These are phyloP conservation scores for Numida meleagris DNA, from an alignment of 2,113 vertebrate genomes.

Conservation along the genomic window DNA sequence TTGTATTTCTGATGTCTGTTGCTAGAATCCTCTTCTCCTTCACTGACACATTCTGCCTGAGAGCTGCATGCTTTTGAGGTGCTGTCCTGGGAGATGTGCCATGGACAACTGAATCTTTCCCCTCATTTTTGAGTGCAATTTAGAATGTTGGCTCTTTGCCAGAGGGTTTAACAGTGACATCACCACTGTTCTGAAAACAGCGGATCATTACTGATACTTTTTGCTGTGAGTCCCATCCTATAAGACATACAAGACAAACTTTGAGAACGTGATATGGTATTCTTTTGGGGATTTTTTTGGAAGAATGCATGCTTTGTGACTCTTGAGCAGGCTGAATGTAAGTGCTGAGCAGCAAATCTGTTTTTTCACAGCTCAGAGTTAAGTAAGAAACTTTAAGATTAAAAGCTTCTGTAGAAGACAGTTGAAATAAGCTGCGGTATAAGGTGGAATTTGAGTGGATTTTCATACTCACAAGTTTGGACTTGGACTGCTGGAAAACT, in stretches of 20 bases:
- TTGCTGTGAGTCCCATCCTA: neutral
- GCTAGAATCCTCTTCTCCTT: neutral
- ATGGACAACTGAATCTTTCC: rapidly evolving
- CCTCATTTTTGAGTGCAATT: rapidly evolving
- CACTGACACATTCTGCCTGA: neutral
- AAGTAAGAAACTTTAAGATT: neutral
- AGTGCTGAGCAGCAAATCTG: neutral
- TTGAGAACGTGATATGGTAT: neutral
- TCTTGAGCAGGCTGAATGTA: neutral
- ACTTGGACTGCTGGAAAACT: neutral
- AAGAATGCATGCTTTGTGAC: neutral
- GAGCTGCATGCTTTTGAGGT: neutral
- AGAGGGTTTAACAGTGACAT: neutral
- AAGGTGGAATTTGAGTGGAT: neutral
- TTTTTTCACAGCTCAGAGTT: neutral
- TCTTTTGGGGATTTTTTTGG: neutral
- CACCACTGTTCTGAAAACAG: neutral
- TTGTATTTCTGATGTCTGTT: neutral
- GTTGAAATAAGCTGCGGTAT: neutral
- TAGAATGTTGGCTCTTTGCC: rapidly evolving
- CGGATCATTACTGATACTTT: neutral
- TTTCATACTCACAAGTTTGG: neutral
- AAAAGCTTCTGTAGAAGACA: neutral
- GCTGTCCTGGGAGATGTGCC: neutral
- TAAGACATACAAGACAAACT: neutral